These are phyloP conservation scores for Tragelaphus imberbis DNA, from an alignment of 2,113 vertebrate genomes.

Conservation along the genomic window DNA sequence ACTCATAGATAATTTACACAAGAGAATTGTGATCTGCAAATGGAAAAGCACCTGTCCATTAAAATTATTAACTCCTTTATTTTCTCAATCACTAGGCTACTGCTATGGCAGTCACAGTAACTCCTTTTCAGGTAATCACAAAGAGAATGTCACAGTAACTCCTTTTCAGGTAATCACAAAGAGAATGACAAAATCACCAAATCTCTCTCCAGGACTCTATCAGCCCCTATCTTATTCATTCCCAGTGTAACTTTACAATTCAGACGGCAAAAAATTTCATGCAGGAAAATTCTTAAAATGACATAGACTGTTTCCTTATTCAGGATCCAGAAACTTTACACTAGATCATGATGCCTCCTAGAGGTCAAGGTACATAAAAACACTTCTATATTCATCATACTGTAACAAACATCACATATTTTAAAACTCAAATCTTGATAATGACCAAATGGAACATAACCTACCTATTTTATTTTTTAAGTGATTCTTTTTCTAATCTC, in stretches of 20 bases:
- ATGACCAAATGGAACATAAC: neutral
- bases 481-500: neutral
- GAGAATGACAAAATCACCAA: neutral
- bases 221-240: neutral
- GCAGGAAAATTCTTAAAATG: neutral
- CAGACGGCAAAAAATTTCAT: neutral
- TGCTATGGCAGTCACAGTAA: neutral
- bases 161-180: neutral
- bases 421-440: neutral
- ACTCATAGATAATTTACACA: neutral
- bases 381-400: neutral
- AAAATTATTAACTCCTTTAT: neutral
- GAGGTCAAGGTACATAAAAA: neutral
- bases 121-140: neutral
- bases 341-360: constrained; percentile 53
- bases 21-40: neutral
- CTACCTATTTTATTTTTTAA: neutral
- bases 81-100: neutral
- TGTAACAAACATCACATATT: neutral
- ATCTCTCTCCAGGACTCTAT: neutral
- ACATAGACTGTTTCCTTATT: neutral
- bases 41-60: neutral
- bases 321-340: neutral
- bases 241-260: neutral
- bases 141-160: neutral